Base-by-base conservation (phyloP, 2,113 vertebrate genomes). In the Otocyon megalotis region DNA sequence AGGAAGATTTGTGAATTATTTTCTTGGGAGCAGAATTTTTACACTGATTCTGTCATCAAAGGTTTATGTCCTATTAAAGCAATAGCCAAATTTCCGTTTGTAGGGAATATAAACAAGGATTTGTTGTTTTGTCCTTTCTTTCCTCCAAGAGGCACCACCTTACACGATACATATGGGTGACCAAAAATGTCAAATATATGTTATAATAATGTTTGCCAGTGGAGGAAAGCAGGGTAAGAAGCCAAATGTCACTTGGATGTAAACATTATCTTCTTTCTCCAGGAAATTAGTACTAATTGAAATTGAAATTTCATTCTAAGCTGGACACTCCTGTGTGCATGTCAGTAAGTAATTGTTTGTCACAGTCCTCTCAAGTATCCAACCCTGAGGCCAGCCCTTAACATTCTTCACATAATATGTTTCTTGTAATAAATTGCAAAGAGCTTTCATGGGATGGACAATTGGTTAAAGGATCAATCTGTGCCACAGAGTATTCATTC, bases 1-100 rank as follows among this genome's bases (percentile, higher is more conserved):
- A 86, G 84, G 54, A 89, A 87, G 26, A 20, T 92, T 63, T 28
- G 32, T 63, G 24, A 90, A 54, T 92, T 65, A 58, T 20, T 62
- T 90, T 71, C 74, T 32, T 76, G 26, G 37, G 69, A 60, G 37
- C 50, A 95, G n/a, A 56, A 95, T 71, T 93, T 95, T 92, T 63
- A 69, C 22, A 19, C 10, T 56, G 30, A 87, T 53, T 19, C 3
- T 69, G 32, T 86, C 48, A 90, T 58, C 60, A 86, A 32, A 53
- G 56, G 17, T 83, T 90, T 77, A 60, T 82, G 10, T 76, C 60
- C 37, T 43, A 37, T 48, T 56, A 69, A 88, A 81, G 67, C 54
- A 93, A 50, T 12, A 58, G 65, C 32, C 43, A 76, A 81, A 85
- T 74, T 94, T 80, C 76, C 48, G 17, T 30, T 76, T 48, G 8